These are phyloP conservation scores for Penaeus japonicus DNA, from an alignment of 1,140 invertebrate species.

Conservation along the genomic window DNA sequence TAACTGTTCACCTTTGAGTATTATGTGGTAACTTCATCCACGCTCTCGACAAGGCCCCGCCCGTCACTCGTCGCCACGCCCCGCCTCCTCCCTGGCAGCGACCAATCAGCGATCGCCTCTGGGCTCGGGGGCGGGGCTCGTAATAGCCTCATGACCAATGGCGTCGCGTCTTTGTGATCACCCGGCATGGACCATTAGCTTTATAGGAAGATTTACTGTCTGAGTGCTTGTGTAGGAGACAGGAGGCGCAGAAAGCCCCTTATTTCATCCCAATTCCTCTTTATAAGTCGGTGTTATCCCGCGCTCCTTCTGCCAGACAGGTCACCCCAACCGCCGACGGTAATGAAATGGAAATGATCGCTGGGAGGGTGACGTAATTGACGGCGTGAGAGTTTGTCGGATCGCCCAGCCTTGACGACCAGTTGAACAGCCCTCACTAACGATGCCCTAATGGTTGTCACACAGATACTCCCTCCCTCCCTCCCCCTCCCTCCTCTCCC, in stretches of 20 bases:
- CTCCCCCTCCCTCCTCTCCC: neutral
- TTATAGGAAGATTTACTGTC: conserved; percentile 50
- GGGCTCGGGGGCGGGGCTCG: conserved; percentile 18
- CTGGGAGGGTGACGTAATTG: conserved; percentile 10
- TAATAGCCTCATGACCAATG: conserved; percentile 35
- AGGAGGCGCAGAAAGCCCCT: conserved; percentile 16
- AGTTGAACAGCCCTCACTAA: neutral
- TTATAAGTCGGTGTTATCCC: neutral
- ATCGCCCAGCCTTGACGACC: neutral
- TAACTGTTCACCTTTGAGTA: conserved; percentile 39
- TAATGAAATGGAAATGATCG: conserved; percentile 50
- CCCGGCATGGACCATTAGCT: conserved; percentile 47
- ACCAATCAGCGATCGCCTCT: too few species aligned
- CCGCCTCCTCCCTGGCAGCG: neutral
- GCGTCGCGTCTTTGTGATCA: conserved; percentile 18
- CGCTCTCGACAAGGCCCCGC: neutral
- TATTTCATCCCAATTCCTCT: conserved; percentile 21
- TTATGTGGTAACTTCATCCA: conserved; percentile 39
- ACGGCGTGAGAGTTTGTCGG: neutral
- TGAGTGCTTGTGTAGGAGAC: conserved; percentile 38
- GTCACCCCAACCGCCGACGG: conserved; percentile 20
- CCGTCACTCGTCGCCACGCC: neutral
- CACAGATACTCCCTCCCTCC: neutral
- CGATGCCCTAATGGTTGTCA: neutral
- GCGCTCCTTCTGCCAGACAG: conserved; percentile 6